These are phyloP conservation scores for Microplitis manilae DNA, from an alignment of 2,888 invertebrate genomes.

Conservation along the genomic window DNA sequence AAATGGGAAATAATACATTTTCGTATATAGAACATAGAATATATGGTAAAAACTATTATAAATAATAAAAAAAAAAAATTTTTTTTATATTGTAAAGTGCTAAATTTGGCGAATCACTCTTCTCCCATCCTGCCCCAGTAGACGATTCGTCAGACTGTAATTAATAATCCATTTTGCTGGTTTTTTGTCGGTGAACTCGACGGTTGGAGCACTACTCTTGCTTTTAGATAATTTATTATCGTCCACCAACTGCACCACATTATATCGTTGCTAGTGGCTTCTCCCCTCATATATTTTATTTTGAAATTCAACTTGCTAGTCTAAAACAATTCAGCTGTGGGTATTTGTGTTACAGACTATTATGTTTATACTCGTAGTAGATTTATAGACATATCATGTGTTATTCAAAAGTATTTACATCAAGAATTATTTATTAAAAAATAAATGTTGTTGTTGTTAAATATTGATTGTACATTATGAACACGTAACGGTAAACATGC, in stretches of 20 bases:
- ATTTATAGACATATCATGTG: neutral
- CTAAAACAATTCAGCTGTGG: constrained; percentile 12
- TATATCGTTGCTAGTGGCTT: constrained; percentile 51
- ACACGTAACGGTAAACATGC: too few relatives aligned
- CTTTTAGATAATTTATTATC: constrained; percentile 63
- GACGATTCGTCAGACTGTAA: constrained; percentile 56
- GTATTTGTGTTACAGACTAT: constrained; percentile 11
- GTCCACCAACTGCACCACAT: constrained; percentile 56
- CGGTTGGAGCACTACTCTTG: constrained; percentile 46
- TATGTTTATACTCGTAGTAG: neutral
- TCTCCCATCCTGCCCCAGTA: constrained; percentile 22
- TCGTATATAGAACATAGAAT: too few relatives aligned
- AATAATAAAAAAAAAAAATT: neutral
- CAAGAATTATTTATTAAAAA: neutral
- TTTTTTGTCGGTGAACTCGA: constrained; percentile 51
- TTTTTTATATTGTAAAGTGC: neutral
- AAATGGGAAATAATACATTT: neutral
- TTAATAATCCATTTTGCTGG: constrained; percentile 66
- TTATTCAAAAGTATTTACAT: neutral
- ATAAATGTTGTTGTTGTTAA: neutral
- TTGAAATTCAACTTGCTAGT: neutral
- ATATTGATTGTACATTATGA: neutral
- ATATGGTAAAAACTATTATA: too few relatives aligned
- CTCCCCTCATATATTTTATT: constrained; percentile 18
- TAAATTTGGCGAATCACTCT: neutral